phyloP scores from a whole-genome alignment of 2,888 invertebrate species.

The Cremastinae sp. region DNA sequence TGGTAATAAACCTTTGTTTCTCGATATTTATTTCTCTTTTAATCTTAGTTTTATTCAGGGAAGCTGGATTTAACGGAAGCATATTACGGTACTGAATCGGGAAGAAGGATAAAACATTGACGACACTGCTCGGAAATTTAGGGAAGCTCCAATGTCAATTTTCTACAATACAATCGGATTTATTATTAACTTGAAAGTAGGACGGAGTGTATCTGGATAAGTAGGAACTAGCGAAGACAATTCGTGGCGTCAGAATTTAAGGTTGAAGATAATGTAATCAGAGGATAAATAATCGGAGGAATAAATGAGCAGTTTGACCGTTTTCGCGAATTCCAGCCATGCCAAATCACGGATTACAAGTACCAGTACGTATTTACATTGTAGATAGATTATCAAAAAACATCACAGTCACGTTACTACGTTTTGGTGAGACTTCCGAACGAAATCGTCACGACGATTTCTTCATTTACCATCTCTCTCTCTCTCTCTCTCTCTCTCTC shows the following conservation, averaged over 20 bases:
- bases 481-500: not conserved
- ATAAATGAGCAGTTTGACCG: conserved; percentile 51
- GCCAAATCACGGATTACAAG: conserved; percentile 19
- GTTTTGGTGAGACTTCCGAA: conserved; percentile 54
- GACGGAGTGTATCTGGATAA: conserved; percentile 74
- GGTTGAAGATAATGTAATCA: not conserved
- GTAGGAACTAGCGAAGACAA: conserved; percentile 72
- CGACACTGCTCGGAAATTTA: conserved; percentile 22
- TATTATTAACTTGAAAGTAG: conserved; percentile 64
- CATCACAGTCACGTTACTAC: conserved; percentile 73
- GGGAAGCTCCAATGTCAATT: conserved; percentile 19
- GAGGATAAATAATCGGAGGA: conserved; percentile 63
- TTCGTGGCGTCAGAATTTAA: conserved; percentile 25
- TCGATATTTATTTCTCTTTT: conserved; percentile 15
- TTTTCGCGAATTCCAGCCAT: conserved; percentile 27
- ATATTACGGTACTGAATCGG: conserved; percentile 41
- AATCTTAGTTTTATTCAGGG: conserved; percentile 29
- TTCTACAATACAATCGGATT: not conserved
- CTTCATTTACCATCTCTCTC: conserved; percentile 14
- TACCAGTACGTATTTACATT: conserved; percentile 49
- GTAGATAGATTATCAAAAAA: conserved; percentile 75
- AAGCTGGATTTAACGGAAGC: conserved; percentile 55
- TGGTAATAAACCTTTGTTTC: not conserved
- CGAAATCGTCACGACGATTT: conserved; percentile 49
- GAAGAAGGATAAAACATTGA: conserved; percentile 15